Base-by-base conservation (phyloP, 2,888 invertebrate genomes). In the Platynereis dumerilii region DNA sequence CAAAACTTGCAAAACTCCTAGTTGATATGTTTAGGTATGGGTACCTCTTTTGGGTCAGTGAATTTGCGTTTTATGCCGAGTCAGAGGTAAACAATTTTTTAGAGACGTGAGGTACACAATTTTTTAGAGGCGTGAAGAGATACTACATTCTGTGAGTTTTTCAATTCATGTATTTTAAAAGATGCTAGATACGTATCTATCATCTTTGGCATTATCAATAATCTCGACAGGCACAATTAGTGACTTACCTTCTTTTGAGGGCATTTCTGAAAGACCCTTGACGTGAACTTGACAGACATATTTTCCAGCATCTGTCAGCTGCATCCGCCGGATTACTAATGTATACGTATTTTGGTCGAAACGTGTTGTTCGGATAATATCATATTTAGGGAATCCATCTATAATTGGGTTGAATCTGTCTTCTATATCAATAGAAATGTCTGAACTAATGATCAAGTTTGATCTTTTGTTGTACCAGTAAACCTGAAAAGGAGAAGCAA, bases 251-350 rank as follows among this genome's bases (percentile, higher is more conserved):
- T 34, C 34, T 34, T 34, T 34, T 12, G 54, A n/a, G n/a, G 63
- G 63, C 15, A 3, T 48, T 12, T 52, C 59, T 5, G 62, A 26
- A 0, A 62, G 64, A 2, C 76, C 76, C 3, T 62, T 60, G 15
- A 81, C 73, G 17, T 72, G 67, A 1, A 82, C 75, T 22, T 70
- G 68, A 63, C 82, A 82, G 28, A 69, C 69, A 68, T 81, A 82
- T 0, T 27, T 68, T 2, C 81, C 81, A 17, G 77, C 75, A 61
- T 82, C 80, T 26, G 73, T 74, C 52, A 76, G 68, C 20, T 70
- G 69, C 27, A 82, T 70, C 20, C 76, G 74, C 10, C 78, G 74
- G 15, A 82, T 69, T n/a, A 78, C 70, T 60, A 82, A 68, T 68
- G 73, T 77, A 69, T 76, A 80, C 1, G 76, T 78, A 5, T 68